Base-by-base conservation (phyloP, 92 coral and sea anemone genomes). In the Phenganax marumi region DNA sequence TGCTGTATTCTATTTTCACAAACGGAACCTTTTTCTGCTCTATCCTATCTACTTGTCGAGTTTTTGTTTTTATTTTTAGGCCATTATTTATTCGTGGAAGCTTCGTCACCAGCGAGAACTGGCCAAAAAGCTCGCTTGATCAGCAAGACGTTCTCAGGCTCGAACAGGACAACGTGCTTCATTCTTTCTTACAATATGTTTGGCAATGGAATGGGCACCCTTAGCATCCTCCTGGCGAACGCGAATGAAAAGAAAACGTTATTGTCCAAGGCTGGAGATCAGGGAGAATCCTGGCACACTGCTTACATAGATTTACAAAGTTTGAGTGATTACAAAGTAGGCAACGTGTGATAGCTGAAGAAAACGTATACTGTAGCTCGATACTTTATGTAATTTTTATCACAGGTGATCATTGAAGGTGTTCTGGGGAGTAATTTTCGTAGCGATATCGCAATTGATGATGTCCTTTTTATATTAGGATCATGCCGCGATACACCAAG, bases 401-500 rank as follows among this genome's bases (percentile, higher is more conserved):
- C 8, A 47, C 50, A 93, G 97, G 86, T 93, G 33, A 76, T 82
- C 12, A 81, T 93, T 63, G 97, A 93, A 80, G 91, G 91, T 19
- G 85, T 87, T 12, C 89, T 91, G 66, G 97, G 94, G n/a, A n/a
- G 8, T n/a, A 85, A 82, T 57, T 93, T 85, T 52, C 78, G 84
- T 18, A 81, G 97, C 25, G 97, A 93, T 60, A 89, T 91, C 23
- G 97, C 86, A 21, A 85, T 93, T 39, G 97, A 93, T 91, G 97
- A 93, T 68, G 80, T 93, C 33, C 16, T 46, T 10, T 60, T 77
- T 48, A 77, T 58, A 24, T 24, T 14, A 12, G 82, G 39, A 43
- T 77, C 82, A 13, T 77, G 82, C 71, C 58, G 82, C 17, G 23
- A 39, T 9, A 39, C 65, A 18, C 82, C 82, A 4, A 61, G 82